A percentile compares a stretch with the other conserved stretches of the same genome.
These are phyloP conservation scores for Podarcis siculus DNA, from an alignment of 2,797 vertebrate genomes.

Conservation along the genomic window DNA sequence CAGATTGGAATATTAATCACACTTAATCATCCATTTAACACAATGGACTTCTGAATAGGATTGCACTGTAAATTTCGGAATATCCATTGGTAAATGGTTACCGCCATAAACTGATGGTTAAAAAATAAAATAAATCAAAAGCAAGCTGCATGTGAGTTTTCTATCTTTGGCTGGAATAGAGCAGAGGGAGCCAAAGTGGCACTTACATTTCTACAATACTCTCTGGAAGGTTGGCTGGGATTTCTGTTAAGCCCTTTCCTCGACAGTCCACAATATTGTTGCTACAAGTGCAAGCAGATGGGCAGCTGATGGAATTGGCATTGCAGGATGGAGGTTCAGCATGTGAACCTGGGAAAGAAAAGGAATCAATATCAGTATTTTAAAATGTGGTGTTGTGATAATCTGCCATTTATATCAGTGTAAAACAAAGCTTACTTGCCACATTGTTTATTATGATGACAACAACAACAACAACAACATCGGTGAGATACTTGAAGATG, in stretches of 20 bases:
- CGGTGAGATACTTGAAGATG: too few relatives aligned
- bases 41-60: background rate
- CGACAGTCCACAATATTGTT: constrained; percentile 97
- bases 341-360: constrained; percentile 80
- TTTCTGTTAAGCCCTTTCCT: constrained; percentile 91
- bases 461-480: too few relatives aligned
- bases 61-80: background rate
- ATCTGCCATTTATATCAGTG: background rate
- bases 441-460: background rate
- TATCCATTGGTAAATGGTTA: background rate
- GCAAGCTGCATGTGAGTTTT: background rate
- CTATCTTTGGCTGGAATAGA: background rate
- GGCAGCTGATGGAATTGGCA: constrained; percentile 90
- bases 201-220: constrained; percentile 97
- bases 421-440: background rate
- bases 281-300: constrained; percentile 92
- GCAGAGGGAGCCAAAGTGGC: background rate
- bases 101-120: background rate
- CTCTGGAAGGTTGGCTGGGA: constrained; percentile 94
- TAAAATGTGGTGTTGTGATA: background rate
- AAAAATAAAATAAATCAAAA: background rate
- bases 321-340: constrained; percentile 86
- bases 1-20: background rate
- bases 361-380: background rate
- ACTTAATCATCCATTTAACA: background rate